Evolutionary conservation across 2,113 vertebrate genomes (phyloP).

Genomic region (Anser brachyrhynchus): DNA sequence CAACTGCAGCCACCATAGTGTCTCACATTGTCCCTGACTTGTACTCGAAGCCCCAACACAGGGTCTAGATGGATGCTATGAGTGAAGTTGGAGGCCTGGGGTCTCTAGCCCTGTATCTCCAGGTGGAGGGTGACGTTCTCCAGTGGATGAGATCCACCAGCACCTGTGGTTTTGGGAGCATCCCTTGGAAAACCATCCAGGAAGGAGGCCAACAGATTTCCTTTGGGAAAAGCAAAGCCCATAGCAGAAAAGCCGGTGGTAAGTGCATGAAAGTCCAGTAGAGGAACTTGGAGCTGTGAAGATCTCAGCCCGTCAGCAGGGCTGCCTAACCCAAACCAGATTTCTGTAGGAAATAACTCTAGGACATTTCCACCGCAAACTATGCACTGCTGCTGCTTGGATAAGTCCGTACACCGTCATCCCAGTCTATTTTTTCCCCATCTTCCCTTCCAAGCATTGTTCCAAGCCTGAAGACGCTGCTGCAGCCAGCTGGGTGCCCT

Average conservation of each 20-base stretch:
- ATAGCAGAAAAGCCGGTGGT: neutral
- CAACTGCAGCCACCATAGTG: neutral
- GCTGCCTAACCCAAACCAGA: slow-evolving; percentile 21
- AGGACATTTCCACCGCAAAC: slow-evolving; percentile 1
- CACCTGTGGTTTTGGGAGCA: neutral
- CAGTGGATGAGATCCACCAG: neutral
- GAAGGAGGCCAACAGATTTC: neutral
- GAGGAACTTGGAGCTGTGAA: neutral
- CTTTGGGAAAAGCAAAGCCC: neutral
- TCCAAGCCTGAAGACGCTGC: neutral
- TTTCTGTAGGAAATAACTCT: neutral
- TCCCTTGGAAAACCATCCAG: neutral
- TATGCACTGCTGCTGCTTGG: neutral
- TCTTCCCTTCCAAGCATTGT: slow-evolving; percentile 54
- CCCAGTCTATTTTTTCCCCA: neutral
- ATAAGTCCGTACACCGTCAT: neutral
- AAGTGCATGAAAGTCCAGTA: neutral
- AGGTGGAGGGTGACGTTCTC: neutral
- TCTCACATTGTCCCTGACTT: fast-evolving
- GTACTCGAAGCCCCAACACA: fast-evolving
- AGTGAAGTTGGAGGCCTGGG: neutral
- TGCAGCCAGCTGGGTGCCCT: slow-evolving; percentile 16
- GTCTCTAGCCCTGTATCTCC: neutral
- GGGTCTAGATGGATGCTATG: neutral
- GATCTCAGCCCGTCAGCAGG: neutral